Evolutionary conservation across 1,140 invertebrate species (phyloP).

Genomic region (Eurosta solidaginis): DNA sequence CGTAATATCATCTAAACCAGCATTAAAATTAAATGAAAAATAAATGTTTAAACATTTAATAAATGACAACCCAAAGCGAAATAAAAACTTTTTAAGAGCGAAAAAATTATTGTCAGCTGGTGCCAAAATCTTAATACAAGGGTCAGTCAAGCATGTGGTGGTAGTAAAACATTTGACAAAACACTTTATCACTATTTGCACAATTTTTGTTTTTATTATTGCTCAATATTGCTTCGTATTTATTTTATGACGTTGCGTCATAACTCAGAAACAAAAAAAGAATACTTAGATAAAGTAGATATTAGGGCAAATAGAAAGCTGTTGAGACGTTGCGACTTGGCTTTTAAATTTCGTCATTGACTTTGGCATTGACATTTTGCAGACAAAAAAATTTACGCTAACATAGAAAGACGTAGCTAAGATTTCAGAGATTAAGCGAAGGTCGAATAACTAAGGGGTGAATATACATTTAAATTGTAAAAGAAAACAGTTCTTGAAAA

Average conservation of each 20-base stretch:
- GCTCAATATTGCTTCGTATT: not conserved
- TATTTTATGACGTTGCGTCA: not conserved
- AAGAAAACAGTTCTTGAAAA: too few species aligned
- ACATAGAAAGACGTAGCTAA: not conserved
- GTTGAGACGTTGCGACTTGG: not conserved
- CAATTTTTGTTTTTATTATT: not conserved
- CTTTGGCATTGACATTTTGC: slow-evolving; percentile 21
- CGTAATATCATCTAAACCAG: not conserved
- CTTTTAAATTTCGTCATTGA: not conserved
- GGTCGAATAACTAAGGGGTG: not conserved
- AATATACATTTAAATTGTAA: too few species aligned
- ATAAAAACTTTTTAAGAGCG: not conserved
- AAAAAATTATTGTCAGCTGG: not conserved
- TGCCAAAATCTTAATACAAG: not conserved
- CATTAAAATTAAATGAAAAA: not conserved
- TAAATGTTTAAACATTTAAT: not conserved
- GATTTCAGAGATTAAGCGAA: not conserved
- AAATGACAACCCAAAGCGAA: not conserved
- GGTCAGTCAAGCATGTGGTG: too few species aligned
- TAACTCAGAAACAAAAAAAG: not conserved
- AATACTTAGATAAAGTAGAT: too few species aligned
- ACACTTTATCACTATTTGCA: not conserved
- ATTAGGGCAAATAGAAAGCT: not conserved
- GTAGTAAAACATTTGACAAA: not conserved
- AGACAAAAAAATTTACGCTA: not conserved